Evolutionary conservation across 2,888 invertebrate genomes (phyloP).

Genomic region (Dryadula phaetusa): DNA sequence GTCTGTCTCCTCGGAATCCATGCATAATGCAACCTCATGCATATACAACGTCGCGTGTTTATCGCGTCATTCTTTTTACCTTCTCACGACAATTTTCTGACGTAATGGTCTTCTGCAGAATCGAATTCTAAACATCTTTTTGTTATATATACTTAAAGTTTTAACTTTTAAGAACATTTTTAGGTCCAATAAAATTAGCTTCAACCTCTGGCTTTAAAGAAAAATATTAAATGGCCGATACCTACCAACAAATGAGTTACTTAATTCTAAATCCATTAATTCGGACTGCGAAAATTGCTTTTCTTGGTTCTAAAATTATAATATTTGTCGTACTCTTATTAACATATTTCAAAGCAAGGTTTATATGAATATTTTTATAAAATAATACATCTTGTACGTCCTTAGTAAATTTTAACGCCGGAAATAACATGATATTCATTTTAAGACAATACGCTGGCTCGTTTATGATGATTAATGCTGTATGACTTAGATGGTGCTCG

Average conservation of each 20-base stretch:
- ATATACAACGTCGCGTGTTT: slow-evolving; percentile 71
- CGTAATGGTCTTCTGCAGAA: slow-evolving; percentile 24
- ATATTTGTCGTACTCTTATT: too few relatives aligned
- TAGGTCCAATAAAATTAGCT: neutral
- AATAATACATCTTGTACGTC: neutral
- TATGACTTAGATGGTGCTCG: slow-evolving; percentile 50
- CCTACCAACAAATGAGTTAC: too few relatives aligned
- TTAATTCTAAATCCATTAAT: too few relatives aligned
- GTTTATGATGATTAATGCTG: slow-evolving; percentile 1
- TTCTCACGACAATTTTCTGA: slow-evolving; percentile 58
- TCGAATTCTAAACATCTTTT: neutral
- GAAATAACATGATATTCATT: neutral
- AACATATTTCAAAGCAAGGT: neutral
- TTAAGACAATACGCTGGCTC: slow-evolving; percentile 8
- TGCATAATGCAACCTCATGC: slow-evolving; percentile 76
- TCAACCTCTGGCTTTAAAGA: too few relatives aligned
- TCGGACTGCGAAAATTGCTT: too few relatives aligned
- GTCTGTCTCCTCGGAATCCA: slow-evolving; percentile 65
- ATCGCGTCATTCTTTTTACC: slow-evolving; percentile 56
- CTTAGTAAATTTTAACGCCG: neutral
- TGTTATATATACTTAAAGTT: neutral
- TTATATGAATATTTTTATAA: neutral
- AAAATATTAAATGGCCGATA: too few relatives aligned
- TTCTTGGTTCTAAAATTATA: too few relatives aligned
- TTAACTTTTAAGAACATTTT: neutral